Evolutionary conservation across 2,113 vertebrate species (phyloP).

Genomic region (Saguinus midas): DNA sequence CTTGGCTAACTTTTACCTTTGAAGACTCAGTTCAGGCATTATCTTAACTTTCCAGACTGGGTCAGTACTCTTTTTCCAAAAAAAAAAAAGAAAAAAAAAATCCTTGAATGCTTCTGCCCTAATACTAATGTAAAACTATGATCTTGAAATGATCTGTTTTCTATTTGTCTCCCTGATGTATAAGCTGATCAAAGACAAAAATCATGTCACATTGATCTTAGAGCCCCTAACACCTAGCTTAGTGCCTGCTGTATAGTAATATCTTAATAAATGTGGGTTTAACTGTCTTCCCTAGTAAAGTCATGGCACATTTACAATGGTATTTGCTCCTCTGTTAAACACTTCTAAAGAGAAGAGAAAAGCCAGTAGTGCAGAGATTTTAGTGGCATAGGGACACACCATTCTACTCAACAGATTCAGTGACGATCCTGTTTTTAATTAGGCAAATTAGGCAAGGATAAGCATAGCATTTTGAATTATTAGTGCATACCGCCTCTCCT

Average conservation of each 20-base stretch:
- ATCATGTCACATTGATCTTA: background rate
- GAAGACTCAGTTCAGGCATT: background rate
- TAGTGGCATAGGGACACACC: background rate
- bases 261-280: background rate
- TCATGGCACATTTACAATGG: conserved; percentile 2
- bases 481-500: conserved; percentile 25
- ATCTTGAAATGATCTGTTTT: background rate
- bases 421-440: conserved; percentile 53
- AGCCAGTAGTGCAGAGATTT: conserved; percentile 25
- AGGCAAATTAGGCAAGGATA: conserved; percentile 58
- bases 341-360: conserved; percentile 42
- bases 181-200: background rate
- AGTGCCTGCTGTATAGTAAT: accelerated
- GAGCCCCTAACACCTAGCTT: background rate
- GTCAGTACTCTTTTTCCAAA: background rate
- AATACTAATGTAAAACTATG: background rate
- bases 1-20: background rate
- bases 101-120: background rate
- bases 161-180: background rate
- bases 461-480: conserved; percentile 54
- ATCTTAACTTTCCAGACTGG: background rate
- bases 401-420: background rate
- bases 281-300: background rate
- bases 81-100: background rate
- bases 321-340: conserved; percentile 44